Evolutionary conservation across 1,140 invertebrate genomes (phyloP), one percentile per base, ranked within the genome.

Genomic region (Papilio dardanus): DNA sequence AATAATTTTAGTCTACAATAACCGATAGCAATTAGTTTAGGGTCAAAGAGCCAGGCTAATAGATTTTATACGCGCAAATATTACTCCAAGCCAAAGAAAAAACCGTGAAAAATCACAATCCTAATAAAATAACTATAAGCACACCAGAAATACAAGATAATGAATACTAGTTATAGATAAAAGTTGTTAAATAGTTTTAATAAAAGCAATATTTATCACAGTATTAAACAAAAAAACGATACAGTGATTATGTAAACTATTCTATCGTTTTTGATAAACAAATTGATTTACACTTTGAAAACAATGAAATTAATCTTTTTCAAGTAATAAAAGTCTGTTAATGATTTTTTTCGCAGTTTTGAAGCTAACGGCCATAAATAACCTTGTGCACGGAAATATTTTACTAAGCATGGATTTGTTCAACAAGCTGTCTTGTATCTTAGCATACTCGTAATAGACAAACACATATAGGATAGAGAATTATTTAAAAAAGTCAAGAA

Each of bases 51-150:
- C 42, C 42, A 46, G 42, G 16, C 6, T 46, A 19, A 46, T 42
- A 42, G 4, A 8, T 10, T 19, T 46, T 46, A 46, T 46, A 46
- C 42, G 50, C 7, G 21, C 21, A 54, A 54, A 54, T 54, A 12
- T 24, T 54, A 54, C 19, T 54, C 19, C 8, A 54, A 54, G 7
- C 50, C 10, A 24, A 54, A 3, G 8, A 54, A 24, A n/a, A 46
- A n/a, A n/a, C 74, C 65, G 76, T 78, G 76, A 67, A 77, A 73
- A n/a, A n/a, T 46, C 42, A 12, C 40, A 46, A 46, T 46, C 42
- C 42, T 46, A 46, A n/a, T 0, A 3, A n/a, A 10, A 46, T n/a
- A n/a, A 10, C 8, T 54, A 6, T 54, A 28, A 16, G 16, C 16
- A 46, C 0, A 24, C 19, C 21, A 24, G 21, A 1, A 46, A 42